Evolutionary conservation across 2,888 invertebrate genomes (phyloP).

Genomic region (Drosophila niveifrons): DNA sequence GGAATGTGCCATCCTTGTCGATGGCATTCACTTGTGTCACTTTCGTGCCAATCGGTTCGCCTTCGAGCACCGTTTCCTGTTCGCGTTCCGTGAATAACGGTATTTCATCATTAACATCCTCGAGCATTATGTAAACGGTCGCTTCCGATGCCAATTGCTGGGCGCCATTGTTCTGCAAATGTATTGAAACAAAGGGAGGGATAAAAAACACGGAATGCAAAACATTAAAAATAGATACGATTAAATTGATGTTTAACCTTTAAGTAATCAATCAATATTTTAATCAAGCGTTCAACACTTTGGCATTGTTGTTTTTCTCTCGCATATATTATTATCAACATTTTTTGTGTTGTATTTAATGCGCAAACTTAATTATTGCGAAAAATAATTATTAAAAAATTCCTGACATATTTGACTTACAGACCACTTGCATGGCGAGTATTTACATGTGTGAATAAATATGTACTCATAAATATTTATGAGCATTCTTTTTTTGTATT

Average conservation of each 20-base stretch:
- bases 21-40: slow-evolving; percentile 98
- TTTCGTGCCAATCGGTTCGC: slow-evolving; percentile 97
- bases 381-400: slow-evolving; percentile 28
- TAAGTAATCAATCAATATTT: slow-evolving; percentile 4
- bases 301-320: not conserved
- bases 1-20: slow-evolving; percentile 97
- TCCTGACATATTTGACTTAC: slow-evolving; percentile 18
- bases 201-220: not conserved
- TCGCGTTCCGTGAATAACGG: slow-evolving; percentile 97
- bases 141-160: slow-evolving; percentile 98
- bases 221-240: not conserved
- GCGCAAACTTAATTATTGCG: slow-evolving; percentile 2
- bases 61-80: slow-evolving; percentile 97
- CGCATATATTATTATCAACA: not conserved
- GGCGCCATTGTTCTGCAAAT: slow-evolving; percentile 95
- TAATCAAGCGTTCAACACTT: slow-evolving; percentile 1
- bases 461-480: slow-evolving; percentile 10
- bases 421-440: not conserved
- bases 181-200: too few relatives aligned
- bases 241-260: slow-evolving; percentile 8
- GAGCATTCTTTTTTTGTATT: not conserved
- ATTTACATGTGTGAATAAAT: slow-evolving; percentile 1
- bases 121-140: slow-evolving; percentile 96
- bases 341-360: not conserved
- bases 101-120: slow-evolving; percentile 98